Conservation (phyloP, 2,797 vertebrate genomes). For the Xenentodon cancila region DNA sequence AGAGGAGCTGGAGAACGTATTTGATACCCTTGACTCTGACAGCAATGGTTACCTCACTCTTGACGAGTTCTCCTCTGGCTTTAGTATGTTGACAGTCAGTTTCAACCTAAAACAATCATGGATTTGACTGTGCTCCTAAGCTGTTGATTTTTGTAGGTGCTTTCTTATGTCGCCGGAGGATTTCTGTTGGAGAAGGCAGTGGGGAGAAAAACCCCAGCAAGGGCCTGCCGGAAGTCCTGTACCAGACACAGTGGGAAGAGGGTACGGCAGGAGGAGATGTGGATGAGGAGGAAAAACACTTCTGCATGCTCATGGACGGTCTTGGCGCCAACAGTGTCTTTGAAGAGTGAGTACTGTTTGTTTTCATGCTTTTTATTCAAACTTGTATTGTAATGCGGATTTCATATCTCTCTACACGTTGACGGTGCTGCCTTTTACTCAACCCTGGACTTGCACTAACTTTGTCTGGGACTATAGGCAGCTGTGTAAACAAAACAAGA, state of each 20-base stretch:
- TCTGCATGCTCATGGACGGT: conserved; percentile 87
- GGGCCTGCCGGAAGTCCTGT: conserved; percentile 70
- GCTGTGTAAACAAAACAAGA: conserved; percentile 48
- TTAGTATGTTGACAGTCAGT: conserved; percentile 84
- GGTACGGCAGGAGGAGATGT: conserved; percentile 55
- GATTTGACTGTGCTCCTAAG: not conserved
- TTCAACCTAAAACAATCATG: conserved; percentile 5
- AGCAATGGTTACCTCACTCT: conserved; percentile 90
- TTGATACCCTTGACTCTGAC: conserved; percentile 90
- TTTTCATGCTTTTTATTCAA: not conserved
- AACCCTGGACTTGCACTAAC: conserved; percentile 1
- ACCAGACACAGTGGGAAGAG: conserved; percentile 77
- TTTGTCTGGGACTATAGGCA: conserved; percentile 39
- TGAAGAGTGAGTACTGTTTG: conserved; percentile 85
- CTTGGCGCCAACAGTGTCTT: conserved; percentile 88
- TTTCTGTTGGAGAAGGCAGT: conserved; percentile 53
- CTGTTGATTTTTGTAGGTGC: conserved; percentile 73
- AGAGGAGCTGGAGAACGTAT: conserved; percentile 92
- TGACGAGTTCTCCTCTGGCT: conserved; percentile 91
- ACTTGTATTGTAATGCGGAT: not conserved
- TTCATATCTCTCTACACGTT: no score
- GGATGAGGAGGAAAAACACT: conserved; percentile 89
- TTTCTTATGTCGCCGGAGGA: conserved; percentile 85
- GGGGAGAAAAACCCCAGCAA: conserved; percentile 30
- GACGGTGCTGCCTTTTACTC: no score